Evolutionary conservation across 2,113 vertebrate genomes (phyloP), one percentile per base, ranked within the genome.

Genomic region (Apus apus): DNA sequence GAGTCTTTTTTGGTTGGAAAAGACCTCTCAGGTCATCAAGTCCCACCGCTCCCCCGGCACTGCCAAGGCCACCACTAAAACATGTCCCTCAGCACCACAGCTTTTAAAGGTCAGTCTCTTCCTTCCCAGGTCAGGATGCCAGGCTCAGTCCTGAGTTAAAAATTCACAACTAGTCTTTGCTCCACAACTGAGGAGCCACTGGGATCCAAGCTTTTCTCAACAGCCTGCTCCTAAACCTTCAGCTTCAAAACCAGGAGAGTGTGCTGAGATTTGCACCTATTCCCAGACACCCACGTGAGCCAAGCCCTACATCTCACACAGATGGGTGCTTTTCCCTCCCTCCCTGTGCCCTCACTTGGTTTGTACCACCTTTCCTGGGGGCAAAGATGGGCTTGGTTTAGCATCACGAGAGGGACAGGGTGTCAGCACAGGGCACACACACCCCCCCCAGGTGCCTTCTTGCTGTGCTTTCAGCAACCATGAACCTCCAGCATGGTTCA

Each of bases 51-150:
- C 11, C 10, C 22, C 50, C 50, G 23, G 50, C 22, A 13, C 21
- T 50, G 22, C 50, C 50, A 50, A 22, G 22, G 50, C 50, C 50
- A 23, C 50, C 50, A 23, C 22, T 50, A 20, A 22, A 20, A 20
- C 50, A 25, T 50, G 50, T 22, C 50, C 50, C 50, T 50, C 50
- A 50, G 22, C 50, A 50, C 46, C 46, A 48, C 46, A 46, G 40
- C 40, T 43, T 43, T 43, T 43, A 43, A 43, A 46, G 45, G 43
- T 19, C 1, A 0, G 7, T 0, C 1, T n/a, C 25, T 58, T 40
- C 75, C 34, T 45, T 25, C 25, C 61, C 56, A 13, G 0, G 22
- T 38, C 4, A 1, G 25, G 25, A 2, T 2, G 16, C 38, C 30
- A 34, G 54, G 54, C 19, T 68, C 15, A 34, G 17, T 5, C 9